Evolutionary conservation across 2,797 vertebrate species (phyloP), one percentile per base, ranked within the genome.

Genomic region (Rallus crepitans): DNA sequence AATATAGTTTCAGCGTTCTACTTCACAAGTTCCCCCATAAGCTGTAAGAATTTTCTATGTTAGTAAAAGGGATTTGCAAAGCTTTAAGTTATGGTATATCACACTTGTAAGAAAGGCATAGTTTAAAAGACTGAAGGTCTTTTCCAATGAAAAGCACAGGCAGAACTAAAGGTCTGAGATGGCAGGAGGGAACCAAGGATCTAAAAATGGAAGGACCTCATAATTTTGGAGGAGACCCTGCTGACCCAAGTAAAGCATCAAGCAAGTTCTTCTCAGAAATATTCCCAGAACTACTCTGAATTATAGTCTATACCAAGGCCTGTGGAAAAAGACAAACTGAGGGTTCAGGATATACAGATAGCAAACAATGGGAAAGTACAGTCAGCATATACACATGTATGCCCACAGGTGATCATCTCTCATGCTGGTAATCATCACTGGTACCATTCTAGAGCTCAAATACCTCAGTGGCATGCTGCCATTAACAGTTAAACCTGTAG

Each of bases 391-490:
- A 30, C 20, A 31, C 9, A 13, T 37, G 15, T 31, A 72, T 15
- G 4, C 15, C 6, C 30, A 39, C 79, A 31, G 8, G 10, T 72
- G 3, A 37, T 47, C 0, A 60, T 42, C 7, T 24, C 6, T 80
- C 15, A 13, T 12, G 12, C 53, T 59, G 4, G 3, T 48, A 60
- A 11, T 57, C 12, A 37, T 8, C 14, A 59, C 25, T 40, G 4
- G 5, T 56, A 72, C 4, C 24, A 56, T 1, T 68, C 19, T 18
- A 57, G 20, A 78, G 7, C 4, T 40, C 25, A 69, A 79, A 81
- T 52, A 35, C 0, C 6, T 25, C 9, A 42, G 7, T 20, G 56
- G 19, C 3, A n/a, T 1, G 1, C 8, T 47, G 5, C 7, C 23
- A 2, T 45, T 35, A 59, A 53, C 14, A 19, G 4, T 21, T 21